A percentile compares a stretch with the other conserved stretches of the same genome.
These are phyloP conservation scores for Cheilosia soror DNA, from an alignment of 2,888 invertebrate species.

Conservation along the genomic window DNA sequence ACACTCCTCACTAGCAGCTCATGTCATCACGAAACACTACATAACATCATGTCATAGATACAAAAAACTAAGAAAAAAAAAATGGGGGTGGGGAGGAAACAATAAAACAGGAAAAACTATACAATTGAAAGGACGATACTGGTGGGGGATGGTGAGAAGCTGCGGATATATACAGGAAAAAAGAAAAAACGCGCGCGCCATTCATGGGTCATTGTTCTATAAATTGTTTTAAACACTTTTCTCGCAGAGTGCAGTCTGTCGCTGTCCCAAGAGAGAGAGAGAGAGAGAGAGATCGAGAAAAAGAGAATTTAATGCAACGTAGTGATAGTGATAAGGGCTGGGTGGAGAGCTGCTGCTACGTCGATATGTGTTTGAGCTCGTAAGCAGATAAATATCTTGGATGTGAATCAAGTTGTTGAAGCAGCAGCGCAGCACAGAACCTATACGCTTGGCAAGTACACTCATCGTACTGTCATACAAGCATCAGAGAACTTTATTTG, in stretches of 20 bases:
- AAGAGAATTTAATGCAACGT: constrained; percentile 35
- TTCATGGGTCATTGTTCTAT: constrained; percentile 75
- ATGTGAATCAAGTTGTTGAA: constrained; percentile 44
- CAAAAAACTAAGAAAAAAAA: neutral
- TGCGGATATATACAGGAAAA: neutral
- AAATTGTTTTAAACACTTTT: constrained; percentile 71
- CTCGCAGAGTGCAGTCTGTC: constrained; percentile 25
- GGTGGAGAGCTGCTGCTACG: neutral
- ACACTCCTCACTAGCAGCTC: constrained; percentile 54
- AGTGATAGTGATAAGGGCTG: constrained; percentile 3
- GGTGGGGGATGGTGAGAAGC: constrained; percentile 21
- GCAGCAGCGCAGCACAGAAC: neutral
- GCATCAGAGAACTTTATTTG: constrained; percentile 9
- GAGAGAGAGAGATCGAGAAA: constrained; percentile 1
- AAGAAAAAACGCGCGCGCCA: constrained; percentile 48
- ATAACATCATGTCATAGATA: constrained; percentile 64
- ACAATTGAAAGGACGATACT: constrained; percentile 21
- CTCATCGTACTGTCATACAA: constrained; percentile 22
- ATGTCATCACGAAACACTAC: constrained; percentile 51
- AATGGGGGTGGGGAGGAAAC: neutral
- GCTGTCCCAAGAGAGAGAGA: neutral
- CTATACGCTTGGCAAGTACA: neutral
- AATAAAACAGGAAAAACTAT: constrained; percentile 8
- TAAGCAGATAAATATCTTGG: constrained; percentile 39
- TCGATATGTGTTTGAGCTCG: constrained; percentile 21